These are phyloP conservation scores for Aspidiotus destructor DNA, from an alignment of 2,888 invertebrate genomes.

Conservation along the genomic window DNA sequence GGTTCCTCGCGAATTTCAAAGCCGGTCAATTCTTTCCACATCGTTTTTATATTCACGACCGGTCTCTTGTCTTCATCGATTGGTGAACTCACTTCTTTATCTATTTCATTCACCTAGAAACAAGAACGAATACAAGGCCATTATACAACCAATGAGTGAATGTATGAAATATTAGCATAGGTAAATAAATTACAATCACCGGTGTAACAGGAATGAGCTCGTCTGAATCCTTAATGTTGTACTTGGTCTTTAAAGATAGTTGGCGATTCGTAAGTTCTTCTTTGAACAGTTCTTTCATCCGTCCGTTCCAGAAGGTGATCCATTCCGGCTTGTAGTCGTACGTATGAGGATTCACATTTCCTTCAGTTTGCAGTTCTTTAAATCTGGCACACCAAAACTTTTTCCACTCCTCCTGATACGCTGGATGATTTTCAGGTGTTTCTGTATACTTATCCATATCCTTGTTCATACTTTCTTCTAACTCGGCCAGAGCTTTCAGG, in stretches of 20 bases:
- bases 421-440: slow-evolving; percentile 78
- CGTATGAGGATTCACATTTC: slow-evolving; percentile 57
- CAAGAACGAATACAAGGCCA: not conserved
- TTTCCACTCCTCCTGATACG: slow-evolving; percentile 83
- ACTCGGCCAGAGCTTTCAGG: slow-evolving; percentile 50
- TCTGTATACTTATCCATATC: slow-evolving; percentile 56
- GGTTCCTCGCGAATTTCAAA: slow-evolving; percentile 38
- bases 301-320: slow-evolving; percentile 74
- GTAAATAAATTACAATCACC: too few species aligned
- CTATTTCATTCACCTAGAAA: slow-evolving; percentile 1
- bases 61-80: slow-evolving; percentile 34
- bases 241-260: slow-evolving; percentile 13
- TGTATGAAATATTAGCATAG: too few species aligned
- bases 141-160: too few species aligned
- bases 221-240: not conserved
- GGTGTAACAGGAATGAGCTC: not conserved
- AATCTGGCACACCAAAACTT: slow-evolving; percentile 77
- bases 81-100: slow-evolving; percentile 28
- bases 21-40: slow-evolving; percentile 39
- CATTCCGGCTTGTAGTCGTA: slow-evolving; percentile 83
- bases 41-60: slow-evolving; percentile 38
- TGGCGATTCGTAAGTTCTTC: slow-evolving; percentile 51
- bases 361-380: slow-evolving; percentile 61
- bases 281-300: slow-evolving; percentile 68
- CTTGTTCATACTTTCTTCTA: slow-evolving; percentile 44